Base-by-base conservation (phyloP, 2,888 invertebrate species). In the Drosophila buzzatii region DNA sequence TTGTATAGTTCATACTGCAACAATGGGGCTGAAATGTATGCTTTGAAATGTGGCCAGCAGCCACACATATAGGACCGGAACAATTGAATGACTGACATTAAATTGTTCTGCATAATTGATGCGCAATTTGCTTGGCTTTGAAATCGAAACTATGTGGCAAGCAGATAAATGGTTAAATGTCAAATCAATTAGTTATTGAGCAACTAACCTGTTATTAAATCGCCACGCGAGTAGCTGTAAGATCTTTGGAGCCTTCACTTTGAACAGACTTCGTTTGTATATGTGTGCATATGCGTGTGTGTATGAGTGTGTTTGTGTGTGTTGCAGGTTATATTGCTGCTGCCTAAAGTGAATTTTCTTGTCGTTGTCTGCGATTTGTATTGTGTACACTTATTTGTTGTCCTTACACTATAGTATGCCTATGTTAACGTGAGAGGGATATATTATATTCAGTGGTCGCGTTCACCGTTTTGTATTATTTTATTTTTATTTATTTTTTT, bases 21-120 rank as follows among this genome's bases (percentile, higher is more conserved):
- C 60, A 56, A 60, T 39, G 23, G n/a, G 42, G 41, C 62, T 53
- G 57, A 58, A 44, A 72, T 62, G 57, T 70, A 52, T 70, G 51
- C 71, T 70, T 45, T 31, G 31, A 45, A 70, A 53, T 52, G 41
- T 70, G 23, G 52, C 60, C 51, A 55, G 47, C 58, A 44, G 58
- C 20, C 37, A 52, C 39, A 62, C 18, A 37, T n/a, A 49, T 9
- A 41, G 27, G 37, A 16, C 16, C 27, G 53, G 14, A 60, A 59
- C 70, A 70, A 75, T 65, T 52, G 72, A 70, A 23, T 68, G 69
- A 68, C 23, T 64, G 66, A 73, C 73, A 70, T 74, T 66, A 69
- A 62, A 81, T 72, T 84, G 81, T 79, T 90, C 84, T 90, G 86
- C 82, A 83, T 86, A 90, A 83, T 85, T 85, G 76, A 74, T 70